Conservation (phyloP, 2,797 vertebrate genomes). For the Notolepis coatsorum region DNA sequence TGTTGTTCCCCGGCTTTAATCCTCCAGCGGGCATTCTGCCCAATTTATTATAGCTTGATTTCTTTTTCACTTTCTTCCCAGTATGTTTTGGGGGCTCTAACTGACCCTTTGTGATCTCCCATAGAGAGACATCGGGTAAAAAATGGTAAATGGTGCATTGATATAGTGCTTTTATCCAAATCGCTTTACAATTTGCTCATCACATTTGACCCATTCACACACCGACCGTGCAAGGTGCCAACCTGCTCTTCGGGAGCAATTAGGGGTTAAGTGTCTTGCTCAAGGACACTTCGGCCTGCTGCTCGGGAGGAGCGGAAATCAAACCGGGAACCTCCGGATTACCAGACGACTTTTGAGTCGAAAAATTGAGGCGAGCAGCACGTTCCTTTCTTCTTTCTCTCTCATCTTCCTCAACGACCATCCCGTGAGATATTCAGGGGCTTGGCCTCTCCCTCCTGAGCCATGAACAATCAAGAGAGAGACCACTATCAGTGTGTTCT, state of each 20-base stretch:
- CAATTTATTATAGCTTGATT: slow-evolving; percentile 65
- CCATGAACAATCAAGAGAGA: slow-evolving; percentile 15
- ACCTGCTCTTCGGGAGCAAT: no score
- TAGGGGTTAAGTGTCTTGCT: no score
- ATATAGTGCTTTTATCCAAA: slow-evolving; percentile 57
- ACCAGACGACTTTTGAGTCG: no score
- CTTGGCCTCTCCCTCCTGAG: slow-evolving; percentile 29
- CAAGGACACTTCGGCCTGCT: no score
- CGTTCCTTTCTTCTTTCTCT: slow-evolving; percentile 53
- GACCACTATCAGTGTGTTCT: slow-evolving; percentile 54
- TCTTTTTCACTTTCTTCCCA: slow-evolving; percentile 40
- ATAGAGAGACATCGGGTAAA: slow-evolving; percentile 69
- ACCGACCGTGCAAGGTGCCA: no score
- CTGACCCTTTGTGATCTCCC: slow-evolving; percentile 66
- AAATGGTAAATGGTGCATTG: slow-evolving; percentile 53
- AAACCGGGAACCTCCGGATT: no score
- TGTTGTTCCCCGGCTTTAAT: no score
- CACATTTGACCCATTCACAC: no score
- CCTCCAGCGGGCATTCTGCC: slow-evolving; percentile 57
- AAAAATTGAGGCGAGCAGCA: no score
- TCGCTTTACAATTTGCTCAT: no score
- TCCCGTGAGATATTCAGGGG: slow-evolving; percentile 64
- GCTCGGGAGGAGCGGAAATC: no score
- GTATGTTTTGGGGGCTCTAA: slow-evolving; percentile 43
- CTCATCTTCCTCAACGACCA: slow-evolving; percentile 27